Evolutionary conservation across 2,888 invertebrate genomes (phyloP).

Genomic region (Acanthosepion pharaonis): DNA sequence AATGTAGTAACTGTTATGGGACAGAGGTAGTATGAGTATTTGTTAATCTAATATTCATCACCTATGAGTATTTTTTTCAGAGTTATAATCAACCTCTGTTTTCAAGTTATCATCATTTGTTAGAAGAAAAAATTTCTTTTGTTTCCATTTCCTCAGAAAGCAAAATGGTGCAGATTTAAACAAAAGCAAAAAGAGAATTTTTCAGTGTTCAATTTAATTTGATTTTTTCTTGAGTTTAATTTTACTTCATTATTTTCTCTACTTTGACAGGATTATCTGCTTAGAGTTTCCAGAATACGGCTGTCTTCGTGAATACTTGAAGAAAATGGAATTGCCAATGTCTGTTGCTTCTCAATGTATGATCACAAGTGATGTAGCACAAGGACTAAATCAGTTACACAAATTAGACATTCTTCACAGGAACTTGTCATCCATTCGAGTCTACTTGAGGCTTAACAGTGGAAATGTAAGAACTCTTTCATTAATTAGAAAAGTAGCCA

Average conservation of each 20-base stretch:
- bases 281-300: constrained; percentile 66
- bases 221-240: not conserved
- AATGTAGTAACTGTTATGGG: no score
- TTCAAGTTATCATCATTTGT: no score
- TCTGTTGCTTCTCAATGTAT: constrained; percentile 65
- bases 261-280: constrained; percentile 64
- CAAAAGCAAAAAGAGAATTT: no score
- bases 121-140: no score
- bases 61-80: no score
- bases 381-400: constrained; percentile 67
- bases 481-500: not conserved
- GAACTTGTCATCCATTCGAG: constrained; percentile 63
- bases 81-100: no score
- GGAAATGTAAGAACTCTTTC: constrained; percentile 39
- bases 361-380: constrained; percentile 66
- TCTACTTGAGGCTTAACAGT: constrained; percentile 64
- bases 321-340: constrained; percentile 61
- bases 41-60: no score
- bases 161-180: no score
- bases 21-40: no score
- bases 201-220: not conserved
- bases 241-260: not conserved
- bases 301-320: constrained; percentile 61
- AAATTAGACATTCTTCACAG: constrained; percentile 66
- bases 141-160: no score